A percentile compares a stretch with the other conserved stretches of the same genome.
phyloP scores from a whole-genome alignment of 2,888 invertebrate genomes.

The Nemapogon koenigi region DNA sequence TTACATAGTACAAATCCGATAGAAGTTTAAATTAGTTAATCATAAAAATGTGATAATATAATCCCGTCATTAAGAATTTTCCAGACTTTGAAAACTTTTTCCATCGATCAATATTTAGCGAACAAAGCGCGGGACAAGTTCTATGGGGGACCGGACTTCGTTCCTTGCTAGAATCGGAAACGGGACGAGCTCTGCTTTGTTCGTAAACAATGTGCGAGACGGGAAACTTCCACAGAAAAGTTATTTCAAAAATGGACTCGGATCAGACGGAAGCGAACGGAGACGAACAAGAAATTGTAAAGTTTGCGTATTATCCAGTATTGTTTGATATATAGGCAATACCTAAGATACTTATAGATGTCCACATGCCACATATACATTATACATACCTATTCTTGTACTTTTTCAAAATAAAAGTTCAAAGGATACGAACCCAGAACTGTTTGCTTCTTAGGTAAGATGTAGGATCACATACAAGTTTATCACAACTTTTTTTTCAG shows the following conservation, averaged over 20 bases:
- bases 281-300: no score
- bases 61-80: constrained; percentile 1
- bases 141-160: background rate
- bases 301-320: no score
- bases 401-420: no score
- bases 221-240: constrained; percentile 34
- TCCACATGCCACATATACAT: no score
- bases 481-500: no score
- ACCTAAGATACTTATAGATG: no score
- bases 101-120: constrained; percentile 4
- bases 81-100: constrained; percentile 2
- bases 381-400: no score
- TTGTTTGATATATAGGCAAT: no score
- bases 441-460: no score
- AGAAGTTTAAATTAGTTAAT: background rate
- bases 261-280: constrained; percentile 10
- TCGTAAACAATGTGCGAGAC: constrained; percentile 51
- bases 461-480: no score
- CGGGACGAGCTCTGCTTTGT: constrained; percentile 21
- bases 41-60: background rate
- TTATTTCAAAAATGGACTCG: constrained; percentile 38
- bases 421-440: no score
- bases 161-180: constrained; percentile 3
- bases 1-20: background rate
- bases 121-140: constrained; percentile 6